Conservation (phyloP, 2,888 invertebrate species). For the Diploptera punctata region DNA sequence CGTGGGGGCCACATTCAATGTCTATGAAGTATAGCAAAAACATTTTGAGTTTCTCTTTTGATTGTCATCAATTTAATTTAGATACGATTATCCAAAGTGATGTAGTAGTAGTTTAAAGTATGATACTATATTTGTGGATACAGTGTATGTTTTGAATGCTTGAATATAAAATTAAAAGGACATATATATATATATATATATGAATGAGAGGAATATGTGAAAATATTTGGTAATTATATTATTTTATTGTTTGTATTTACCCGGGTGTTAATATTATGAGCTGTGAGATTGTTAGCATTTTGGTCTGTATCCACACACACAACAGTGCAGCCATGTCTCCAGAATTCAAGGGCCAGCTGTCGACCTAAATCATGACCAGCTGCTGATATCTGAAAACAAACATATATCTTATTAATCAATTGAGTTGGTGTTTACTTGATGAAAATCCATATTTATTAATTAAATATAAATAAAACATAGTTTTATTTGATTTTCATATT, state of each 20-base stretch:
- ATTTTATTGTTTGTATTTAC: neutral
- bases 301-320: conserved; percentile 81
- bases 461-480: too few species aligned
- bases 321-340: conserved; percentile 71
- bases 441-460: neutral
- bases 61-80: too few species aligned
- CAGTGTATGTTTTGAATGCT: neutral
- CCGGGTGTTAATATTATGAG: neutral
- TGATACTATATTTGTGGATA: neutral
- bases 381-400: conserved; percentile 72
- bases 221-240: neutral
- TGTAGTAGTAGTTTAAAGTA: too few species aligned
- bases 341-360: conserved; percentile 75
- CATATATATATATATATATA: neutral
- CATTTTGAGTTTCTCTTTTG: too few species aligned
- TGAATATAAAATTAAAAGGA: neutral
- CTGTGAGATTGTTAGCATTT: conserved; percentile 70
- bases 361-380: conserved; percentile 87
- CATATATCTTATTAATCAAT: neutral
- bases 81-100: too few species aligned
- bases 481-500: too few species aligned
- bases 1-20: too few species aligned
- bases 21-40: too few species aligned
- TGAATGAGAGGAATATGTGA: neutral
- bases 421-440: neutral